These are phyloP conservation scores for Diarsia mendica DNA, from an alignment of 2,888 invertebrate genomes.

Conservation along the genomic window DNA sequence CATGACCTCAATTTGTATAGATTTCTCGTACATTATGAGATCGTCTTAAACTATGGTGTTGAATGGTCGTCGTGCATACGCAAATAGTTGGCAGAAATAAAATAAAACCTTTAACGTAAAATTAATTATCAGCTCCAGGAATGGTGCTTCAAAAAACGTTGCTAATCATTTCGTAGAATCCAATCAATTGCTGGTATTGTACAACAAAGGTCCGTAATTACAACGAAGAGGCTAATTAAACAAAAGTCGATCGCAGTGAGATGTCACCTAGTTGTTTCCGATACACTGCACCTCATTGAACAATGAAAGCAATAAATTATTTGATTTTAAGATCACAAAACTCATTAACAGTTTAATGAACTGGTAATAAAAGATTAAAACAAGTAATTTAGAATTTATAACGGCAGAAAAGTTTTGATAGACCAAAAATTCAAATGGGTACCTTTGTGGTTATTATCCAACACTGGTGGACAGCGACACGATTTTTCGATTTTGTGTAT, in stretches of 20 bases:
- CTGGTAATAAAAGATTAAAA: conserved; percentile 44
- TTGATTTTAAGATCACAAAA: conserved; percentile 46
- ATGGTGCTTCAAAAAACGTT: not conserved
- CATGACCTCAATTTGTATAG: too few relatives aligned
- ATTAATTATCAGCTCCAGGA: not conserved
- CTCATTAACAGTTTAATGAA: conserved; percentile 55
- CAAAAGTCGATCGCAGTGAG: conserved; percentile 30
- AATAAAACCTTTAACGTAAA: not conserved
- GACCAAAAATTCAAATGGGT: not conserved
- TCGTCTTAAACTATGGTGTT: too few relatives aligned
- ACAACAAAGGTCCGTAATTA: conserved; percentile 2
- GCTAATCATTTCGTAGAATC: not conserved
- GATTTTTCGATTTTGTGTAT: not conserved
- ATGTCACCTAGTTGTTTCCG: conserved; percentile 47
- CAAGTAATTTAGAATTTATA: not conserved
- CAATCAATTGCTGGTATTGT: not conserved
- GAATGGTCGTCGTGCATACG: too few relatives aligned
- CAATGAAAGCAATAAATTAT: conserved; percentile 60
- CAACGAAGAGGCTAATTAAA: conserved; percentile 10
- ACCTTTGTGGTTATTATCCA: not conserved
- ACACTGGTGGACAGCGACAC: not conserved
- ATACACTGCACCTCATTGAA: conserved; percentile 59
- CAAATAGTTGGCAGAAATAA: not conserved
- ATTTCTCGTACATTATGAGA: too few relatives aligned
- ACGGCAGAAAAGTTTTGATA: not conserved